Evolutionary conservation across 1,140 invertebrate genomes (phyloP).

Genomic region (Caenorhabditis tropicalis): DNA sequence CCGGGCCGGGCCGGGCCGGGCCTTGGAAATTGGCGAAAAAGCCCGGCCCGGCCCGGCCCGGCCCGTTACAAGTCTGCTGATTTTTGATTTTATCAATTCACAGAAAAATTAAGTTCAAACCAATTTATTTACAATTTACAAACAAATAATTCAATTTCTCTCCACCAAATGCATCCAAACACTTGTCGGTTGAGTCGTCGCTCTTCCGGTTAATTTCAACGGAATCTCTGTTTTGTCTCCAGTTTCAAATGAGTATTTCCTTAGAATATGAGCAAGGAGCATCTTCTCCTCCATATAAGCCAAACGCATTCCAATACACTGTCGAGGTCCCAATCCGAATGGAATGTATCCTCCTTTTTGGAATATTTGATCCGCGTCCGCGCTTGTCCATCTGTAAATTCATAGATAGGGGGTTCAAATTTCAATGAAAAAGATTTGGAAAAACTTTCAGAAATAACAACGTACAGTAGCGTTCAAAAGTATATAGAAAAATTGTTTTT

Average conservation of each 20-base stretch:
- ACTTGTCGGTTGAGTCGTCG: background rate
- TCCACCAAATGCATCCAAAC: background rate
- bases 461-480: too few species aligned
- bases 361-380: background rate
- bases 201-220: background rate
- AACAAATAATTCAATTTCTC: background rate
- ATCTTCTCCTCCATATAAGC: constrained; percentile 70
- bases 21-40: too few species aligned
- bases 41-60: too few species aligned
- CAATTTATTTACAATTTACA: background rate
- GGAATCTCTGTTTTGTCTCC: constrained; percentile 54
- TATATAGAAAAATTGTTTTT: too few species aligned
- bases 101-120: background rate
- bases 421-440: background rate
- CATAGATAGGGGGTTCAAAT: too few species aligned
- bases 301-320: constrained; percentile 70
- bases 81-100: too few species aligned
- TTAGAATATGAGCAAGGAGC: constrained; percentile 62
- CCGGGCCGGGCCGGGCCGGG: too few species aligned
- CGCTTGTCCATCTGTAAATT: constrained; percentile 28
- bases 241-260: constrained; percentile 59
- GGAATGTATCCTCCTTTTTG: constrained; percentile 57
- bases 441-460: too few species aligned
- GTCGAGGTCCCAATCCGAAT: constrained; percentile 68
- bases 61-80: too few species aligned